phyloP scores from a whole-genome alignment of 2,888 invertebrate species.

The Diaprepes abbreviatus region DNA sequence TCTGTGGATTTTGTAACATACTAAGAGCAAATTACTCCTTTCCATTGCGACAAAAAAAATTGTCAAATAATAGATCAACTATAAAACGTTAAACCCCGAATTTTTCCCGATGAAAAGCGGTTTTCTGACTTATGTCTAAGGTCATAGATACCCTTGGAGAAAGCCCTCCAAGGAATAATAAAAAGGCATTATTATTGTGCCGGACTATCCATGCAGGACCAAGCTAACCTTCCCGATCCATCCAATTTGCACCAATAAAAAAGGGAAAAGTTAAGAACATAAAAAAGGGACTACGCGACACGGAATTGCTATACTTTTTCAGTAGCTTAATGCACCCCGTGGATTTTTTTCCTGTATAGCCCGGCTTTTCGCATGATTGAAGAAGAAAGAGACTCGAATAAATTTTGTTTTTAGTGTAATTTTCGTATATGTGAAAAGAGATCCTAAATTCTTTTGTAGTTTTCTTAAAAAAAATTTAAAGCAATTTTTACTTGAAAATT shows the following conservation, averaged over 20 bases:
- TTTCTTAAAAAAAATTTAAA: no score
- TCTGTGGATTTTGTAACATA: no score
- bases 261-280: conserved; percentile 27
- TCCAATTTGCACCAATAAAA: conserved; percentile 45
- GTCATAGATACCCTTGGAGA: conserved; percentile 35
- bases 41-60: neutral
- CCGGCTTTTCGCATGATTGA: conserved; percentile 7
- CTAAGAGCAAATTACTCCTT: no score
- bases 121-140: conserved; percentile 37
- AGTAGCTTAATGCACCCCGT: conserved; percentile 30
- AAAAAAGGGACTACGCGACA: conserved; percentile 36
- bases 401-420: neutral
- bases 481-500: no score
- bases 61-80: neutral
- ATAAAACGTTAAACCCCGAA: neutral
- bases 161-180: conserved; percentile 47
- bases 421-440: no score
- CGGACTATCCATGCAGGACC: conserved; percentile 38
- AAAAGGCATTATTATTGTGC: conserved; percentile 45
- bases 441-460: no score
- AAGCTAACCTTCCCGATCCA: conserved; percentile 37
- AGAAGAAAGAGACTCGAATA: neutral
- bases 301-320: conserved; percentile 41
- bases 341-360: conserved; percentile 17
- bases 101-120: conserved; percentile 36